These are phyloP conservation scores for Eupithecia exiguata DNA, from an alignment of 2,888 invertebrate genomes.

Conservation along the genomic window DNA sequence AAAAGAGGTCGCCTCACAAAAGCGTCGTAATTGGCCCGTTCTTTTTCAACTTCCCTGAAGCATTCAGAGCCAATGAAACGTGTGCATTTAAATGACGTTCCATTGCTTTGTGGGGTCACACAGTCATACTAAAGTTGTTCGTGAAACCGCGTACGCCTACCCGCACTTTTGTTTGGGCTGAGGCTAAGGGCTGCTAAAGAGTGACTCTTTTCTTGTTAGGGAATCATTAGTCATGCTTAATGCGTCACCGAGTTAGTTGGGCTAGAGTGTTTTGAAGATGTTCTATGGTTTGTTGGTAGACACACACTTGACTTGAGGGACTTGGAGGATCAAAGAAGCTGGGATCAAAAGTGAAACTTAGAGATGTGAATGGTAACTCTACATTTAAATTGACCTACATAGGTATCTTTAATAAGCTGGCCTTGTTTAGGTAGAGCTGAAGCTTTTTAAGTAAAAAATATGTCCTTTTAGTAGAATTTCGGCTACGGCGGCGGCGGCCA, in stretches of 20 bases:
- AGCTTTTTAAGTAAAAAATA: background rate
- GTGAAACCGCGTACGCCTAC: slow-evolving; percentile 70
- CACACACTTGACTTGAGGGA: slow-evolving; percentile 1
- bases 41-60: slow-evolving; percentile 83
- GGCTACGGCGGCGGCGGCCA: no score
- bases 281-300: slow-evolving; percentile 20
- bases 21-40: slow-evolving; percentile 83
- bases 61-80: slow-evolving; percentile 84
- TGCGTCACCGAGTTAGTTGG: slow-evolving; percentile 26
- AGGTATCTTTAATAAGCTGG: background rate
- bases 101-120: slow-evolving; percentile 81
- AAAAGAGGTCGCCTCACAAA: slow-evolving; percentile 80
- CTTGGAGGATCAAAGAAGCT: slow-evolving; percentile 2
- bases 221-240: slow-evolving; percentile 78
- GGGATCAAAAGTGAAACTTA: background rate
- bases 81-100: slow-evolving; percentile 84
- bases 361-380: background rate
- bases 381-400: background rate
- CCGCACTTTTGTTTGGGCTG: slow-evolving; percentile 71
- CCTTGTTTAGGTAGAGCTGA: background rate
- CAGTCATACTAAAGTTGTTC: slow-evolving; percentile 81
- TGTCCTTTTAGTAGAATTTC: no score
- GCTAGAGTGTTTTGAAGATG: slow-evolving; percentile 24
- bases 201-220: slow-evolving; percentile 72
- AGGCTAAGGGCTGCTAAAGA: slow-evolving; percentile 67